Conservation (phyloP, 1,140 invertebrate species). For the Bacillus rossius region DNA sequence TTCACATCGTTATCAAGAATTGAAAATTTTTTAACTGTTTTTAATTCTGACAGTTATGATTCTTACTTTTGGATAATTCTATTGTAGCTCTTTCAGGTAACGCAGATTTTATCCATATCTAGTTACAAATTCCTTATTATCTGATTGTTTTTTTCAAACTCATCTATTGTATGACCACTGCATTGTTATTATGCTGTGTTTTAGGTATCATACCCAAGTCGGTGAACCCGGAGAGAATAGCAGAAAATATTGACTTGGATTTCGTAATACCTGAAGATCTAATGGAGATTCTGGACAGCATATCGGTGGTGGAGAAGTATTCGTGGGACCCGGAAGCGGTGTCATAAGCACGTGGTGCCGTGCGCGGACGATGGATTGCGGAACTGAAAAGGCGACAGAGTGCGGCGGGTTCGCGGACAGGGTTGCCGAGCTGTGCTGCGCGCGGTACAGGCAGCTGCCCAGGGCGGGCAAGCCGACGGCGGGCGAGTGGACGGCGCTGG, state of each 20-base stretch:
- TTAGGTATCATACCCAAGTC: slow-evolving; percentile 68
- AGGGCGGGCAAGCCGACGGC: slow-evolving; percentile 72
- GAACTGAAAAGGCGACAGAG: not conserved
- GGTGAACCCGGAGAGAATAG: slow-evolving; percentile 51
- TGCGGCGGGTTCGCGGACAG: slow-evolving; percentile 38
- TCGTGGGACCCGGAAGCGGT: slow-evolving; percentile 63
- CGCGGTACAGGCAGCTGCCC: slow-evolving; percentile 58
- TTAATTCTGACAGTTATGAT: no score
- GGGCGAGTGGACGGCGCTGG: slow-evolving; percentile 79
- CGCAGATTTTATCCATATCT: no score
- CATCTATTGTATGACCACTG: no score
- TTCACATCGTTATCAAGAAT: no score
- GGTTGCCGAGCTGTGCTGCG: slow-evolving; percentile 51
- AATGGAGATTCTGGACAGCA: slow-evolving; percentile 49
- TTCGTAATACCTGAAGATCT: slow-evolving; percentile 52
- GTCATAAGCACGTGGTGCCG: not conserved
- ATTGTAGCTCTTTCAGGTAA: no score
- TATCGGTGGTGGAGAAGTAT: slow-evolving; percentile 47
- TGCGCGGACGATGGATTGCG: not conserved
- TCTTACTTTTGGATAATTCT: no score
- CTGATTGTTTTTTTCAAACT: no score
- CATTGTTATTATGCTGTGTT: slow-evolving; percentile 25
- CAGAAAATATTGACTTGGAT: slow-evolving; percentile 58
- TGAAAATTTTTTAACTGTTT: no score
- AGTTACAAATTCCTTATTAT: no score